Conservation (phyloP, 2,113 vertebrate species). For the Malaclemys terrapin region DNA sequence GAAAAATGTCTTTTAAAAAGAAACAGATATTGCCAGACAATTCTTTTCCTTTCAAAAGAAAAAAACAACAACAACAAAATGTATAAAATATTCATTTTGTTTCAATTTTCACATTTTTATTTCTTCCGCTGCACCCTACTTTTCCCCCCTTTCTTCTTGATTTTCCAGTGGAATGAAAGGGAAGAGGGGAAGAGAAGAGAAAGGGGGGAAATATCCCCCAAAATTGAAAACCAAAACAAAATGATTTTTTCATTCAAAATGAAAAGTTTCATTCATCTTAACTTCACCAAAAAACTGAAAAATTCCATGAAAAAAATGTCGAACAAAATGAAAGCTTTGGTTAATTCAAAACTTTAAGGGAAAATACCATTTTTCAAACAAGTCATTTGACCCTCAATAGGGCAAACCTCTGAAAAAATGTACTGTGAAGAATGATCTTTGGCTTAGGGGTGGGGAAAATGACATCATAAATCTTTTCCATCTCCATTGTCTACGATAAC, state of each 20-base stretch:
- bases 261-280: background rate
- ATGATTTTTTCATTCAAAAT: background rate
- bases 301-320: background rate
- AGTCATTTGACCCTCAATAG: background rate
- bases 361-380: background rate
- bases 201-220: background rate
- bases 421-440: background rate
- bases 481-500: background rate
- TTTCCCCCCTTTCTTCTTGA: background rate
- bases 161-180: background rate
- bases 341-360: background rate
- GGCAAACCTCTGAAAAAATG: background rate
- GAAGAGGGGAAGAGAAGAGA: background rate
- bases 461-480: background rate
- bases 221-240: background rate
- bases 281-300: background rate
- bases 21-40: background rate
- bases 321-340: background rate
- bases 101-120: background rate
- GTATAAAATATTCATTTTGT: background rate
- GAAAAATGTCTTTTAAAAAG: background rate
- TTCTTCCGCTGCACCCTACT: background rate
- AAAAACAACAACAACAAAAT: background rate
- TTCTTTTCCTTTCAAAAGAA: background rate
- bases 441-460: background rate